phyloP scores from a whole-genome alignment of 2,888 invertebrate genomes.

The Chesias legatella region DNA sequence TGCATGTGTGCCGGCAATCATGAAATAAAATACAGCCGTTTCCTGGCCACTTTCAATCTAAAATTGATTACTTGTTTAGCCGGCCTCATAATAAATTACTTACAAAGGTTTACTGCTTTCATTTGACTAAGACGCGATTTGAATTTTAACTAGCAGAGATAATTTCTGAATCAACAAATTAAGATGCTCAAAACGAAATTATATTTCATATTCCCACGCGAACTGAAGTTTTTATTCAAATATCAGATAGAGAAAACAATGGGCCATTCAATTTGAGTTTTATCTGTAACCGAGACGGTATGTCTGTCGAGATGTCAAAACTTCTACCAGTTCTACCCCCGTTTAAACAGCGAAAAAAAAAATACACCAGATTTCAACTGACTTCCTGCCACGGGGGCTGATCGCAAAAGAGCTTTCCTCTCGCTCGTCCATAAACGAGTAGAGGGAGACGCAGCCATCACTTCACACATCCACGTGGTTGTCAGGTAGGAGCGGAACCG shows the following conservation, averaged over 20 bases:
- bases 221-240: conserved; percentile 30
- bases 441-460: conserved; percentile 45
- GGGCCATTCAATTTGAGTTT: conserved; percentile 54
- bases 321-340: conserved; percentile 58
- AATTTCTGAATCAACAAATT: conserved; percentile 19
- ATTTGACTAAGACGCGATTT: conserved; percentile 46
- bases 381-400: conserved; percentile 71
- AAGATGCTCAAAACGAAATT: conserved; percentile 14
- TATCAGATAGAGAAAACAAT: conserved; percentile 54
- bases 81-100: conserved; percentile 49
- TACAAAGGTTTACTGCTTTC: conserved; percentile 49
- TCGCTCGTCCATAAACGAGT: conserved; percentile 36
- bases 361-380: conserved; percentile 73
- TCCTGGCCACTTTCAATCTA: conserved; percentile 54
- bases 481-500: conserved; percentile 72
- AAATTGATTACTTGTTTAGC: conserved; percentile 57
- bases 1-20: conserved; percentile 37
- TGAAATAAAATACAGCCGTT: conserved; percentile 52
- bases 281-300: conserved; percentile 56
- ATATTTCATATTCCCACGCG: conserved; percentile 32
- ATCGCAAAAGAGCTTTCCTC: conserved; percentile 51
- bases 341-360: conserved; percentile 69
- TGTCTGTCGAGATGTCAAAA: conserved; percentile 61
- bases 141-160: conserved; percentile 39
- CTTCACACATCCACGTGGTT: conserved; percentile 67